Percentiles rank a stretch among this genome's conserved stretches.
Conservation (phyloP, 2,888 invertebrate genomes). For the Cyclophora albipunctata region DNA sequence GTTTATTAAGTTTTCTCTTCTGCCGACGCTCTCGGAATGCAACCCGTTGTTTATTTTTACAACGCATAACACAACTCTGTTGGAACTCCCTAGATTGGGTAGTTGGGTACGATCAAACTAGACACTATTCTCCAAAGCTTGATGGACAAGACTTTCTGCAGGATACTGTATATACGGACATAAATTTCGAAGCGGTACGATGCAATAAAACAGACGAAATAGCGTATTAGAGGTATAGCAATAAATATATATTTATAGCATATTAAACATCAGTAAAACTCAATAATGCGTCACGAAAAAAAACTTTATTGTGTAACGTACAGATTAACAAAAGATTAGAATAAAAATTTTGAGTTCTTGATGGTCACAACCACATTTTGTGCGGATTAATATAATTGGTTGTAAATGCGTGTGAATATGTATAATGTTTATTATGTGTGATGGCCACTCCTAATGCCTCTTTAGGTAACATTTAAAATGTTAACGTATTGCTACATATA, state of each 20-base stretch:
- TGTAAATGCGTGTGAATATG: slow-evolving; percentile 19
- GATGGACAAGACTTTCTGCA: no score
- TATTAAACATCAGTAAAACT: slow-evolving; percentile 64
- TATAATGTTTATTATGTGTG: slow-evolving; percentile 2
- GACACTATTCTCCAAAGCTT: no score
- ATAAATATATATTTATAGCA: slow-evolving; percentile 68
- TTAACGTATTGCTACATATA: slow-evolving; percentile 11
- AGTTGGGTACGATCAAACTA: no score
- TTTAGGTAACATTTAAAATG: slow-evolving; percentile 8
- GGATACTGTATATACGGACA: slow-evolving; percentile 36
- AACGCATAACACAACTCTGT: no score
- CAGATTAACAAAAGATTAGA: slow-evolving; percentile 31
- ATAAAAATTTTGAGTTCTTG: slow-evolving; percentile 15
- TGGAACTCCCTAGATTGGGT: no score
- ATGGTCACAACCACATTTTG: slow-evolving; percentile 9
- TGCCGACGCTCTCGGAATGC: no score
- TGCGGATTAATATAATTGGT: slow-evolving; percentile 20
- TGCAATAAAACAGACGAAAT: slow-evolving; percentile 63
- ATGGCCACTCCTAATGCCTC: slow-evolving; percentile 1
- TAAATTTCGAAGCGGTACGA: slow-evolving; percentile 47
- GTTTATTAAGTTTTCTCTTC: no score
- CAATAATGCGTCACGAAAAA: slow-evolving; percentile 47
- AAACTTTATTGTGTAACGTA: slow-evolving; percentile 43
- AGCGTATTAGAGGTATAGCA: slow-evolving; percentile 54
- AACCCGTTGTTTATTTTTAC: no score